phyloP scores from a whole-genome alignment of 2,113 vertebrate species.

The Eurystomus gularis region DNA sequence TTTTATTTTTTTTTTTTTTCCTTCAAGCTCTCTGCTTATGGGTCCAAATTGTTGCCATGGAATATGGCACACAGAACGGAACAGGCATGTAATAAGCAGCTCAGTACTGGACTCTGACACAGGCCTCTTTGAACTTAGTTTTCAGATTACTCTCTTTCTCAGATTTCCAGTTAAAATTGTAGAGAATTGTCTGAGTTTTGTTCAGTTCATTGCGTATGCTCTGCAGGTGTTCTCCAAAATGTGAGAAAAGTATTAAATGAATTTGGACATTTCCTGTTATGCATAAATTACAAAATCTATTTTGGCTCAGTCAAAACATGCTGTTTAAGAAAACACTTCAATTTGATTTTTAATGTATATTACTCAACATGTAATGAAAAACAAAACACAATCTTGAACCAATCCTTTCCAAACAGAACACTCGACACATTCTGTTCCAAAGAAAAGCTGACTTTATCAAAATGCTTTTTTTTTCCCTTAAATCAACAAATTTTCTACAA shows the following conservation, averaged over 20 bases:
- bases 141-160: not conserved
- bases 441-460: constrained; percentile 64
- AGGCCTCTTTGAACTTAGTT: not conserved
- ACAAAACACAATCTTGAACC: constrained; percentile 50
- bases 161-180: not conserved
- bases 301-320: constrained; percentile 47
- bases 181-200: not conserved
- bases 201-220: not conserved
- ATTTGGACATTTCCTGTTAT: constrained; percentile 4
- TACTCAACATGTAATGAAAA: constrained; percentile 59
- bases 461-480: not conserved
- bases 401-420: constrained; percentile 30
- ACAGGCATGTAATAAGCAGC: no score
- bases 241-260: not conserved
- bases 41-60: not conserved
- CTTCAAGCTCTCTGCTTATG: not conserved
- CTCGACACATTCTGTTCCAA: constrained; percentile 48
- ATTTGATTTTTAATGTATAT: constrained; percentile 60
- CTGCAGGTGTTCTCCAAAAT: not conserved
- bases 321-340: constrained; percentile 56
- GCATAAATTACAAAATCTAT: constrained; percentile 37
- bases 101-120: no score
- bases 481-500: constrained; percentile 52
- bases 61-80: not conserved
- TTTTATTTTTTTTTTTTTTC: not conserved